Conservation (phyloP, 2,888 invertebrate genomes). For the Cryptophagus acutangulus region DNA sequence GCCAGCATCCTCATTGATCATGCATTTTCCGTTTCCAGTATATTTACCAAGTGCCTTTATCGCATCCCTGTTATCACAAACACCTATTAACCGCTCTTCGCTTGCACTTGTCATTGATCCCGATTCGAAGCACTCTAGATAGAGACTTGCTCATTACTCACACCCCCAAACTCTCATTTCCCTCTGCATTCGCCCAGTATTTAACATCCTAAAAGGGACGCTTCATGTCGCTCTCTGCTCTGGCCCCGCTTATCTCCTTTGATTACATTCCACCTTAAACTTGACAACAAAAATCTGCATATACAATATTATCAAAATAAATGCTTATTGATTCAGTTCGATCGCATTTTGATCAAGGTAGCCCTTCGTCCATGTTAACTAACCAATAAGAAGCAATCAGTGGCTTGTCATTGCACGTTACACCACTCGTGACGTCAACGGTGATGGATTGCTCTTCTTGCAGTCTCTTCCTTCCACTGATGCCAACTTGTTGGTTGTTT, state of each 20-base stretch:
- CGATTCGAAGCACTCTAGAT: constrained; percentile 43
- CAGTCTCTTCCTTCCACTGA: constrained; percentile 38
- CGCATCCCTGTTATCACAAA: constrained; percentile 46
- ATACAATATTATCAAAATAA: too few relatives aligned
- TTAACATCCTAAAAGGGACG: constrained; percentile 37
- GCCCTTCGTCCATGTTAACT: constrained; percentile 46
- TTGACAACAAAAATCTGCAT: too few relatives aligned
- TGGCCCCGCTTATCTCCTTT: constrained; percentile 41
- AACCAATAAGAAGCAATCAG: constrained; percentile 53
- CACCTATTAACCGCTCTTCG: constrained; percentile 37
- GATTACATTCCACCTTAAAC: constrained; percentile 36
- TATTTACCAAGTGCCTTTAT: constrained; percentile 47
- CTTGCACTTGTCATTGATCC: constrained; percentile 50
- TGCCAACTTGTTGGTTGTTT: constrained; percentile 45
- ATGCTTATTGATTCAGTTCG: too few relatives aligned
- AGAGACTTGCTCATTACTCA: constrained; percentile 49
- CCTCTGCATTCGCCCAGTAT: constrained; percentile 37
- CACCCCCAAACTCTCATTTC: constrained; percentile 42
- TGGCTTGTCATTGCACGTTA: constrained; percentile 49
- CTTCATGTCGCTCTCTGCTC: constrained; percentile 27
- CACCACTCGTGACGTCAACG: constrained; percentile 43
- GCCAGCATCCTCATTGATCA: constrained; percentile 47
- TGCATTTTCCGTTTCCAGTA: constrained; percentile 50
- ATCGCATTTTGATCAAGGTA: too few relatives aligned
- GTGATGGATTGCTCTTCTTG: constrained; percentile 47